phyloP scores from a whole-genome alignment of 64 coral and sea anemone genomes.

The Orbicella faveolata region DNA sequence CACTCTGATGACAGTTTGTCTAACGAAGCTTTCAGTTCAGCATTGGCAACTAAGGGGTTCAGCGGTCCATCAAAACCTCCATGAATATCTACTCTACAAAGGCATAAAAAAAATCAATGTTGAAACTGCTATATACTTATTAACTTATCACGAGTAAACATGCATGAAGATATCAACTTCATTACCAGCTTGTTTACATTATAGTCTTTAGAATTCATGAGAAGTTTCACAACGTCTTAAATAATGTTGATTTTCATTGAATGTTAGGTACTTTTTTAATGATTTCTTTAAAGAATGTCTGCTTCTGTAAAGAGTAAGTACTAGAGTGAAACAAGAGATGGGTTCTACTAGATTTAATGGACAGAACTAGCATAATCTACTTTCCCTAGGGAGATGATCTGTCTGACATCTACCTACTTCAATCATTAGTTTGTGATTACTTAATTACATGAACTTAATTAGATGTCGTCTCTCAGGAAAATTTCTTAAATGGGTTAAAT shows the following conservation, averaged over 20 bases:
- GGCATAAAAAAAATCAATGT: too few relatives aligned
- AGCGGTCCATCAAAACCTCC: too few relatives aligned
- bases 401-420: not conserved
- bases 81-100: too few relatives aligned
- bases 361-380: not conserved
- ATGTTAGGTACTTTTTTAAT: not conserved
- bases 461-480: too few relatives aligned
- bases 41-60: not conserved
- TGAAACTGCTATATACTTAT: too few relatives aligned
- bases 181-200: not conserved
- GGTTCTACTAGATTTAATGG: not conserved
- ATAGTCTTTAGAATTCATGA: not conserved
- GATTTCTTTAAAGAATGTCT: not conserved
- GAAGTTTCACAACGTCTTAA: not conserved
- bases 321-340: not conserved
- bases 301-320: not conserved
- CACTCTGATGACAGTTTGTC: conserved; percentile 20
- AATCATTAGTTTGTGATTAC: conserved; percentile 15
- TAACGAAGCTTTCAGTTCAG: conserved; percentile 19
- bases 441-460: not conserved
- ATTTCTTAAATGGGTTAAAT: too few relatives aligned
- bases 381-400: not conserved
- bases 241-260: not conserved
- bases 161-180: not conserved
- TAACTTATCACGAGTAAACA: not conserved